Percentiles rank a stretch among this genome's conserved stretches.
phyloP scores from a whole-genome alignment of 2,888 invertebrate genomes.

The Lasius platythorax region DNA sequence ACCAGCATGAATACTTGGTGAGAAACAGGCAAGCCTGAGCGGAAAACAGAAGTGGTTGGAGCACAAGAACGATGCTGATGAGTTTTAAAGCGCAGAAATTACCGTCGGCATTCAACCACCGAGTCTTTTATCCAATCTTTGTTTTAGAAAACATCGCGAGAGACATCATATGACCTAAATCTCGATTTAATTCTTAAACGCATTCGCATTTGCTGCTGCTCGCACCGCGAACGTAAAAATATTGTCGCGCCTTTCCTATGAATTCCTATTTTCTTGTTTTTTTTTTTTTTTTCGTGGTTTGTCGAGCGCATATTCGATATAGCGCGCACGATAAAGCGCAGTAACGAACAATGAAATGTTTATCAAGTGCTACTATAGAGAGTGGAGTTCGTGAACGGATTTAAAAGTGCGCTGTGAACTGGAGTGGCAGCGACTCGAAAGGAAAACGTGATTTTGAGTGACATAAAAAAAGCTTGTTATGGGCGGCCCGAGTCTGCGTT shows the following conservation, averaged over 20 bases:
- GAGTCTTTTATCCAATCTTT: conserved; percentile 52
- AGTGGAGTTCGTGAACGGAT: conserved; percentile 42
- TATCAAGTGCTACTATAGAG: conserved; percentile 51
- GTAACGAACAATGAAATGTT: conserved; percentile 60
- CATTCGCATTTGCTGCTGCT: conserved; percentile 17
- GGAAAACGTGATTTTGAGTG: conserved; percentile 49
- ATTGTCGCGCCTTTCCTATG: not conserved
- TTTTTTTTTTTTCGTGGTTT: conserved; percentile 20
- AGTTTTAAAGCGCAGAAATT: conserved; percentile 79
- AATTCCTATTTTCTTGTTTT: not conserved
- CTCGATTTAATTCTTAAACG: conserved; percentile 50
- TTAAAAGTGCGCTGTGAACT: conserved; percentile 43
- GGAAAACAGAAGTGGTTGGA: conserved; percentile 62
- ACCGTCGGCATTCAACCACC: conserved; percentile 63
- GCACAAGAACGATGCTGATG: conserved; percentile 76
- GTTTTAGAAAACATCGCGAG: conserved; percentile 32
- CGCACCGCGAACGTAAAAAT: conserved; percentile 27
- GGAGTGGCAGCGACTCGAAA: conserved; percentile 27
- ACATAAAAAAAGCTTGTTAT: conserved; percentile 46
- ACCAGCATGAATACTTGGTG: conserved; percentile 64
- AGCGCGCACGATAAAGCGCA: conserved; percentile 47
- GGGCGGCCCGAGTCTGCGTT: conserved; percentile 3
- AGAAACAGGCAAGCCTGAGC: conserved; percentile 66
- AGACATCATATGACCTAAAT: conserved; percentile 43
- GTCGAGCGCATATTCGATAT: conserved; percentile 28